Evolutionary conservation across 2,797 vertebrate species (phyloP), one percentile per base, ranked within the genome.

Genomic region (Lepus townsendii): DNA sequence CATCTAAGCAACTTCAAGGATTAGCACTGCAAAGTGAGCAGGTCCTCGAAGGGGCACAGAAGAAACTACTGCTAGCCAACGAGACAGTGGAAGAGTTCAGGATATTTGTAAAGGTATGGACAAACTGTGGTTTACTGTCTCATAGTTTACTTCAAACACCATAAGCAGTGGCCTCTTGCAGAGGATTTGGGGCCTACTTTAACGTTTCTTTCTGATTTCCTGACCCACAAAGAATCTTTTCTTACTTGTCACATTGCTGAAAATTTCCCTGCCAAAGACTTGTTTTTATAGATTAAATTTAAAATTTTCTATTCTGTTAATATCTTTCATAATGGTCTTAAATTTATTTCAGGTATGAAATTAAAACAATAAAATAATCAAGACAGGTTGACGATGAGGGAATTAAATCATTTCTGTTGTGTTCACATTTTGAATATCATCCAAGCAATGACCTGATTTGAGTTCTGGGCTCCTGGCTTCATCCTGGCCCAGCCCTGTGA

Each of bases 61-160:
- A 98, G 95, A 98, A 99, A 92, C 94, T 99, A 72, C 87, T 98
- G 42, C 97, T 98, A 32, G 97, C 98, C 84, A 98, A 86, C 97
- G 98, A 98, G 50, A 99, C 99, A 97, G 97, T 98, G 94, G 98
- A 99, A 80, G 99, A 99, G 92, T 98, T 99, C 91, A 97, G 98
- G 86, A 86, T 97, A 65, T 99, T 99, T 97, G 98, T 99, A 88
- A 99, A 99, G 99, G 99, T 99, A 97, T 95, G 97, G 68, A 82
- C 91, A 90, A 16, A 54, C 94, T 92, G 77, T 86, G 11, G 32
- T 54, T 77, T 19, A 66, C 87, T 79, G 85, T 19, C 7, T 95
- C 65, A 24, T 54, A 35, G 35, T 80, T 80, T 35, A 63, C 62
- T 93, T 93, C 11, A 63, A n/a, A 8, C 69, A 75, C 22, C 87